phyloP scores from a whole-genome alignment of 53 echinoderm and acorn worm species.

The Patiria pectinifera region DNA sequence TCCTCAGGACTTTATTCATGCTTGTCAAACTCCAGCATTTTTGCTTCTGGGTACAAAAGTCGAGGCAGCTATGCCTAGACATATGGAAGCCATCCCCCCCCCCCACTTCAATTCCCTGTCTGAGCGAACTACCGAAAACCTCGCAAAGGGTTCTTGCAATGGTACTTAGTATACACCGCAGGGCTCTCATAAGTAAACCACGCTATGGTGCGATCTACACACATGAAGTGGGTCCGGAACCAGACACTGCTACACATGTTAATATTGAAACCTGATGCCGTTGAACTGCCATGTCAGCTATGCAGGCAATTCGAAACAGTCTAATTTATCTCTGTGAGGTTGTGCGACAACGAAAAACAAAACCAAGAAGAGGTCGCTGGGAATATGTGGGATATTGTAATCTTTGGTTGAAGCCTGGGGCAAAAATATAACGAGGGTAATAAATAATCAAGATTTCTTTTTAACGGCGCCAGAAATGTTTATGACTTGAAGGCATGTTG shows the following conservation, averaged over 20 bases:
- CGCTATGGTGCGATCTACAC: not conserved
- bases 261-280: not conserved
- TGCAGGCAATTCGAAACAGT: conserved; percentile 1
- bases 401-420: not conserved
- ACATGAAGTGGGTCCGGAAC: conserved; percentile 19
- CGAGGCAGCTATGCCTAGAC: too few species aligned
- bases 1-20: too few species aligned
- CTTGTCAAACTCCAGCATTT: too few species aligned
- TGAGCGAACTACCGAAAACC: not conserved
- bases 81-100: too few species aligned
- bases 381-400: not conserved
- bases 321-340: not conserved
- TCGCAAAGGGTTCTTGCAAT: not conserved
- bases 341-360: not conserved
- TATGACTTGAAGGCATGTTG: not conserved
- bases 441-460: not conserved
- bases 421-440: not conserved
- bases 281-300: not conserved
- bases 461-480: not conserved
- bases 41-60: too few species aligned
- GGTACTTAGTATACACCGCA: not conserved
- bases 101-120: too few species aligned
- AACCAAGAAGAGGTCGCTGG: not conserved
- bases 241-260: conserved; percentile 9
- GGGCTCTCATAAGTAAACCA: not conserved